A percentile compares a stretch with the other conserved stretches of the same genome.
These are phyloP conservation scores for Dasypus novemcinctus DNA, from an alignment of 2,113 vertebrate species.

Conservation along the genomic window DNA sequence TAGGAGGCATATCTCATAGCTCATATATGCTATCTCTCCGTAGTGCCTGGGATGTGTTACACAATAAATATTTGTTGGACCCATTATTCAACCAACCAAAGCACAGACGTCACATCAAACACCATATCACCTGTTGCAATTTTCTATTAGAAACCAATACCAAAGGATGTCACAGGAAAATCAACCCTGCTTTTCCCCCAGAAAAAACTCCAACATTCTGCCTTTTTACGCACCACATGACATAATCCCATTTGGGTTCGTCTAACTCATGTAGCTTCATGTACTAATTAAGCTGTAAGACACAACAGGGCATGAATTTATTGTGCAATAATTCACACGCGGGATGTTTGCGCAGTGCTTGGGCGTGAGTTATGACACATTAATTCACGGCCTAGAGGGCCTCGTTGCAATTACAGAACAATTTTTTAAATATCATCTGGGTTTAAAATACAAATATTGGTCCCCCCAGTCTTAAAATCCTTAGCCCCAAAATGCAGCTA, in stretches of 20 bases:
- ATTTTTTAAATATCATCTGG: conserved; percentile 76
- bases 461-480: conserved; percentile 44
- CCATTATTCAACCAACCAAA: not conserved
- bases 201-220: conserved; percentile 70
- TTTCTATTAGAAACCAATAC: not conserved
- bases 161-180: conserved; percentile 39
- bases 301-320: conserved; percentile 83
- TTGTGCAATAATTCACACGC: conserved; percentile 80
- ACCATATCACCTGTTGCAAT: conserved; percentile 47
- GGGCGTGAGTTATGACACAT: conserved; percentile 82
- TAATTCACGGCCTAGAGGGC: conserved; percentile 80
- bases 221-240: conserved; percentile 79
- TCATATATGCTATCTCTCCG: not conserved
- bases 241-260: conserved; percentile 78
- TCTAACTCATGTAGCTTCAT: conserved; percentile 80
- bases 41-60: not conserved
- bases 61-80: conserved; percentile 32
- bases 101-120: not conserved
- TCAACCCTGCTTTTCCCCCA: not conserved
- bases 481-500: conserved; percentile 42
- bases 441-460: conserved; percentile 72
- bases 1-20: not conserved
- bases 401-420: conserved; percentile 74
- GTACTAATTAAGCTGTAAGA: conserved; percentile 84
- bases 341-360: conserved; percentile 80